These are phyloP conservation scores for Meriones unguiculatus DNA, from an alignment of 2,113 vertebrate genomes.

Conservation along the genomic window DNA sequence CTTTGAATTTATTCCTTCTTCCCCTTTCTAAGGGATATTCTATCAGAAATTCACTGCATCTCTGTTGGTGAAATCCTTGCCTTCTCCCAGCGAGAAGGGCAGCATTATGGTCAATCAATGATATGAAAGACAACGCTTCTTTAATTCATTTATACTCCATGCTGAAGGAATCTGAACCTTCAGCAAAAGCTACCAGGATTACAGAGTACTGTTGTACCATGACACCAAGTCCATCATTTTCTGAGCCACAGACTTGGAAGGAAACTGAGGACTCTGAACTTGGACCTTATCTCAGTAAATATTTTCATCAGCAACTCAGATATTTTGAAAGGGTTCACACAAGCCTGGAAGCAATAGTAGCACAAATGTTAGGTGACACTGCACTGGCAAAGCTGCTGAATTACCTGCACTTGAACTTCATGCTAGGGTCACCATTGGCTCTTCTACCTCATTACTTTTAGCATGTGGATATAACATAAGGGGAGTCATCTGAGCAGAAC, in stretches of 20 bases:
- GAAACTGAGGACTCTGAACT: neutral
- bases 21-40: neutral
- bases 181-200: neutral
- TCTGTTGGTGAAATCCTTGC: neutral
- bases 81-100: neutral
- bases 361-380: neutral
- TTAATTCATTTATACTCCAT: neutral
- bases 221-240: neutral
- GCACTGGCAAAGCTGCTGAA: neutral
- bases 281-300: neutral
- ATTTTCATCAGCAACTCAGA: neutral
- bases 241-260: neutral
- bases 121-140: neutral
- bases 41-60: slow-evolving; percentile 9
- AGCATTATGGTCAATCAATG: neutral
- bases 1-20: neutral
- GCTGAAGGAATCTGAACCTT: slow-evolving; percentile 20
- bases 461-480: neutral
- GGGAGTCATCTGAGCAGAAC: neutral
- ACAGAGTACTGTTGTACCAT: fast-evolving
- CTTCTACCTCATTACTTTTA: neutral
- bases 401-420: neutral
- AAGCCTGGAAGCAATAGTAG: neutral
- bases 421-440: neutral
- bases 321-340: neutral